phyloP scores from a whole-genome alignment of 53 echinoderm and acorn worm species.

The Henricia sp. region DNA sequence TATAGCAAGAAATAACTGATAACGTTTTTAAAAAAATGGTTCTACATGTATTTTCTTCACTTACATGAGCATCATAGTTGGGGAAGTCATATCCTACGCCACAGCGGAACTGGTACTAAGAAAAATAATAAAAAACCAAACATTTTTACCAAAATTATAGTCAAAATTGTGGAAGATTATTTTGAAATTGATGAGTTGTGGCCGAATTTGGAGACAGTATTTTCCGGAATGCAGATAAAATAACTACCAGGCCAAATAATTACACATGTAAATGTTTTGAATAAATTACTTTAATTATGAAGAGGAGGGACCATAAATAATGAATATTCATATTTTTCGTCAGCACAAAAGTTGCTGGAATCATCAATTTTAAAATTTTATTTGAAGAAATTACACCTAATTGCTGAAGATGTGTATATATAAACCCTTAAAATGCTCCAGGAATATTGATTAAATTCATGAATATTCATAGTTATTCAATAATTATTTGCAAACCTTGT shows the following conservation, averaged over 20 bases:
- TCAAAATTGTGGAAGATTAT: not conserved
- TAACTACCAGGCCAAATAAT: not conserved
- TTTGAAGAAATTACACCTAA: too few relatives aligned
- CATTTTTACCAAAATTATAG: not conserved
- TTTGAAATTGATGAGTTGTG: not conserved
- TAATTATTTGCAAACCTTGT: not conserved
- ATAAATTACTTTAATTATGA: too few relatives aligned
- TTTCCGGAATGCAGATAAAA: not conserved
- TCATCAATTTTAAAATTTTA: too few relatives aligned
- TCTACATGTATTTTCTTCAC: not conserved
- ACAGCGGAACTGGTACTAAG: conserved; percentile 23
- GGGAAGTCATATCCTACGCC: conserved; percentile 9
- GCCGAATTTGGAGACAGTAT: too few relatives aligned
- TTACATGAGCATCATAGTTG: not conserved
- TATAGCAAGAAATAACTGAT: too few relatives aligned
- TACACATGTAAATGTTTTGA: too few relatives aligned
- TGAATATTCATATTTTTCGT: too few relatives aligned
- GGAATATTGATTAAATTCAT: not conserved
- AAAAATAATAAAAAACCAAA: not conserved
- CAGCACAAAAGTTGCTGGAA: too few relatives aligned
- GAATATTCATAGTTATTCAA: conserved; percentile 4
- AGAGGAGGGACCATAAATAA: too few relatives aligned
- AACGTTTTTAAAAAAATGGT: too few relatives aligned
- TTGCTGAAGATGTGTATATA: too few relatives aligned
- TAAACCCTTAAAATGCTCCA: too few relatives aligned